phyloP scores from a whole-genome alignment of 2,113 vertebrate species.

The Alexandromys fortis region DNA sequence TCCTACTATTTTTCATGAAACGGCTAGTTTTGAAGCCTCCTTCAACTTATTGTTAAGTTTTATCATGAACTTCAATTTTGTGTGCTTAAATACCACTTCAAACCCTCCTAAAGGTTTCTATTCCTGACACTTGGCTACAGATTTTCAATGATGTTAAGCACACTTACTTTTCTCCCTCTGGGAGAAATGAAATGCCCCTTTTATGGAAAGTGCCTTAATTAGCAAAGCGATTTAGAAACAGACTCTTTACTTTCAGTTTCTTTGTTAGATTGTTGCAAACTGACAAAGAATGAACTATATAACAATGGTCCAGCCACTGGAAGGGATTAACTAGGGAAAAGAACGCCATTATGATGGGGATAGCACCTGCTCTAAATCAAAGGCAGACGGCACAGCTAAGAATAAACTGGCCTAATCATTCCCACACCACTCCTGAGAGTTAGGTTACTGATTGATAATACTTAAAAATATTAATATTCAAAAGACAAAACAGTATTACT shows the following conservation, averaged over 20 bases:
- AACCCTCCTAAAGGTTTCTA: slow-evolving; percentile 37
- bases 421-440: neutral
- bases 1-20: slow-evolving; percentile 46
- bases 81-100: neutral
- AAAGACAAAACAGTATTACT: neutral
- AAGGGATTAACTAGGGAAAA: slow-evolving; percentile 56
- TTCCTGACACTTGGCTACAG: neutral
- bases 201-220: slow-evolving; percentile 53
- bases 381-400: slow-evolving; percentile 40
- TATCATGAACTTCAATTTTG: slow-evolving; percentile 37
- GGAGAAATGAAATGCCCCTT: neutral
- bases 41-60: slow-evolving; percentile 14
- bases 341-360: neutral
- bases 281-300: slow-evolving; percentile 45
- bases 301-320: slow-evolving; percentile 36
- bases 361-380: slow-evolving; percentile 44
- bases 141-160: neutral
- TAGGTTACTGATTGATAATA: slow-evolving; percentile 22
- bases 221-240: slow-evolving; percentile 43
- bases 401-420: slow-evolving; percentile 50
- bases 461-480: slow-evolving; percentile 31
- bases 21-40: slow-evolving; percentile 16
- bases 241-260: slow-evolving; percentile 54
- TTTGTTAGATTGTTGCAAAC: slow-evolving; percentile 51
- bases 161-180: neutral